phyloP scores from a whole-genome alignment of 2,113 vertebrate species.

The Syngnathoides biaculeatus region DNA sequence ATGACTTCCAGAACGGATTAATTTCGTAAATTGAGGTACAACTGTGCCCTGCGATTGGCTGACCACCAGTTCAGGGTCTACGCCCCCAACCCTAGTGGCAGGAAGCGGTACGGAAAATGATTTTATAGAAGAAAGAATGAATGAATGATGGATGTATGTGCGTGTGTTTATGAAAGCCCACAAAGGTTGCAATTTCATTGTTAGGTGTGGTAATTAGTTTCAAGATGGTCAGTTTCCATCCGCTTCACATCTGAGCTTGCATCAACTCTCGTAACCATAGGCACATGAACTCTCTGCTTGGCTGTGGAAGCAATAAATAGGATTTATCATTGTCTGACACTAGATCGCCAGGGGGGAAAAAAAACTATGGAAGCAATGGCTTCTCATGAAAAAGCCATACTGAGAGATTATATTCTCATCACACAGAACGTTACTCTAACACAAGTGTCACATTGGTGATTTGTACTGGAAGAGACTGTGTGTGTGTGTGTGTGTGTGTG shows the following conservation, averaged over 20 bases:
- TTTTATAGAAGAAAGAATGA: too few species aligned
- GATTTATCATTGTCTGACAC: slow-evolving; percentile 64
- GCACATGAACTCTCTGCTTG: slow-evolving; percentile 57
- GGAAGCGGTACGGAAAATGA: too few species aligned
- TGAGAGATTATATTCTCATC: slow-evolving; percentile 62
- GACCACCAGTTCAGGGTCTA: too few species aligned
- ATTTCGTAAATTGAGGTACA: too few species aligned
- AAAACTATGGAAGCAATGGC: slow-evolving; percentile 62
- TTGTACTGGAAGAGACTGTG: slow-evolving; percentile 16
- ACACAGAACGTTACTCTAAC: slow-evolving; percentile 45
- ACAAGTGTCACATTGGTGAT: slow-evolving; percentile 48
- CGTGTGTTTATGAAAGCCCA: background rate
- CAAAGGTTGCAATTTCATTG: slow-evolving; percentile 35
- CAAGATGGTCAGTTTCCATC: slow-evolving; percentile 57
- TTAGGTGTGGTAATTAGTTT: slow-evolving; percentile 59
- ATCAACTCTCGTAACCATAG: slow-evolving; percentile 59
- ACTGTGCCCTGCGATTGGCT: background rate
- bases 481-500: background rate
- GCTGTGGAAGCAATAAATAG: slow-evolving; percentile 57
- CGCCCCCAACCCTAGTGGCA: too few species aligned
- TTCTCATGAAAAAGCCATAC: slow-evolving; percentile 55
- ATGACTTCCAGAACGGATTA: too few species aligned
- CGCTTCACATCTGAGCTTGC: slow-evolving; percentile 52
- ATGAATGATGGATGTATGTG: too few species aligned
- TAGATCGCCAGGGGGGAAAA: slow-evolving; percentile 45